Evolutionary conservation across 1,140 invertebrate genomes (phyloP).

Genomic region (Chrysopa pallens): DNA sequence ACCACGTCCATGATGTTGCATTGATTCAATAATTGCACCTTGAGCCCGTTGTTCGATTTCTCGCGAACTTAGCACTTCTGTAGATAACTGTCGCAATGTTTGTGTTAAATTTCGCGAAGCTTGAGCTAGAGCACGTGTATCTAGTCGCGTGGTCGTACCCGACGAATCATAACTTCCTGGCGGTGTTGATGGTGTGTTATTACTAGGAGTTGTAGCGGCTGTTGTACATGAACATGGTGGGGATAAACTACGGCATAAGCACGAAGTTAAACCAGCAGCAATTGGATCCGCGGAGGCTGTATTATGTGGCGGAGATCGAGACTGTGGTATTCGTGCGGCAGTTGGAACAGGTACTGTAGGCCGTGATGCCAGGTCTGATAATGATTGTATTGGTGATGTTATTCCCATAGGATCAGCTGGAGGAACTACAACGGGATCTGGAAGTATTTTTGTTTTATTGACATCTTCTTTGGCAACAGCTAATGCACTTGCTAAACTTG

Average conservation of each 20-base stretch:
- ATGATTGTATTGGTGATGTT: constrained; percentile 38
- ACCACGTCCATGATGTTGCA: constrained; percentile 85
- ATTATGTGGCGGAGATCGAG: constrained; percentile 9
- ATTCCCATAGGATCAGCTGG: constrained; percentile 14
- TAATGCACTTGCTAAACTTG: neutral
- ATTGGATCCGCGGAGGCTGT: constrained; percentile 21
- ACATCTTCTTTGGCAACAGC: neutral
- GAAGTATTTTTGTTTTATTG: constrained; percentile 18
- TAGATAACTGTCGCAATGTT: constrained; percentile 75
- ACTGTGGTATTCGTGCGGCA: neutral
- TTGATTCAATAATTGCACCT: constrained; percentile 78
- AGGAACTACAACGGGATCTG: constrained; percentile 24
- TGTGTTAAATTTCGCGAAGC: constrained; percentile 82
- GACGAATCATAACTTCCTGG: constrained; percentile 8
- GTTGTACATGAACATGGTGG: constrained; percentile 6
- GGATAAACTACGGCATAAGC: constrained; percentile 21
- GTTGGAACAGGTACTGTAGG: constrained; percentile 27
- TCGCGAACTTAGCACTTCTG: constrained; percentile 28
- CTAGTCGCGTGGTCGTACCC: constrained; percentile 27
- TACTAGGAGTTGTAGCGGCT: constrained; percentile 1
- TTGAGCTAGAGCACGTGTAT: constrained; percentile 63
- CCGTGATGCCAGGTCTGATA: constrained; percentile 38
- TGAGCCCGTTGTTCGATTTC: constrained; percentile 18
- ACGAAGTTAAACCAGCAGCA: constrained; percentile 24
- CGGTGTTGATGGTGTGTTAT: constrained; percentile 5